A percentile compares a stretch with the other conserved stretches of the same genome.
Evolutionary conservation across 2,888 invertebrate genomes (phyloP).

Genomic region (Scaptomyza flava): DNA sequence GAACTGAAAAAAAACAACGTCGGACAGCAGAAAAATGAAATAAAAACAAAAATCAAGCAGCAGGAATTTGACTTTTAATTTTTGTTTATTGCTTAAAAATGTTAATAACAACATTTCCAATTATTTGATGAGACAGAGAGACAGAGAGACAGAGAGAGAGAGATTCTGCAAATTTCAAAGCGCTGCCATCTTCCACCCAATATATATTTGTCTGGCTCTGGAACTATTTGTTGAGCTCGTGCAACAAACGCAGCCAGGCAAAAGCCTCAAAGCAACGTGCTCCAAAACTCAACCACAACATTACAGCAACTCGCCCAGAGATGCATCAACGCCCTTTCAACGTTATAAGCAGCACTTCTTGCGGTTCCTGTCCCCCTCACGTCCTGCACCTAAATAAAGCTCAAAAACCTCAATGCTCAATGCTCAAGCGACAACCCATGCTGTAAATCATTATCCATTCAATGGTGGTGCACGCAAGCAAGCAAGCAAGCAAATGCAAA

Average conservation of each 20-base stretch:
- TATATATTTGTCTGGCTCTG: conserved; percentile 21
- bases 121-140: conserved; percentile 30
- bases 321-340: conserved; percentile 48
- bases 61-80: conserved; percentile 37
- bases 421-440: conserved; percentile 35
- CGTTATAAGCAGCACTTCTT: conserved; percentile 36
- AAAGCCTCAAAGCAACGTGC: conserved; percentile 78
- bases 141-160: neutral
- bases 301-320: conserved; percentile 64
- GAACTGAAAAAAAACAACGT: conserved; percentile 22
- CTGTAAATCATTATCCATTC: conserved; percentile 57
- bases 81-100: conserved; percentile 23
- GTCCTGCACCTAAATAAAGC: conserved; percentile 18
- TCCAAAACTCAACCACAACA: conserved; percentile 71
- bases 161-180: conserved; percentile 24
- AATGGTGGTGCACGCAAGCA: conserved; percentile 31
- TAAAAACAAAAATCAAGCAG: conserved; percentile 20
- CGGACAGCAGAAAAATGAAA: conserved; percentile 32
- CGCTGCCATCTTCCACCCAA: neutral
- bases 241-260: conserved; percentile 22
- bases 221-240: conserved; percentile 59
- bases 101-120: conserved; percentile 49
- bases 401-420: conserved; percentile 35
- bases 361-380: conserved; percentile 40
- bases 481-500: conserved; percentile 61